Conservation (phyloP, 2,797 vertebrate genomes). For the Macrochelys suwanniensis region DNA sequence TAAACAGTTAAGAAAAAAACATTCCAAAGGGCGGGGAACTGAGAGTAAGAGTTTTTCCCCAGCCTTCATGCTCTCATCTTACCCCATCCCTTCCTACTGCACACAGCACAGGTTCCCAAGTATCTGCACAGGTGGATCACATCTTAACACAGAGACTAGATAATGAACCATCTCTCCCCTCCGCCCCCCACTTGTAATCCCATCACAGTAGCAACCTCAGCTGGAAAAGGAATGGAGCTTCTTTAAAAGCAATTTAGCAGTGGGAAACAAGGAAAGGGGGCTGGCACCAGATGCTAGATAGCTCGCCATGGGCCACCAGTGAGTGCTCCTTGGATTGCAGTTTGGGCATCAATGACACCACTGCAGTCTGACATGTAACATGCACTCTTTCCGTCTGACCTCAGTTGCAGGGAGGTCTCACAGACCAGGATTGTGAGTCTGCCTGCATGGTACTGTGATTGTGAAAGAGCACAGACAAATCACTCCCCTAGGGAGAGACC, state of each 20-base stretch:
- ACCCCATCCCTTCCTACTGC: background rate
- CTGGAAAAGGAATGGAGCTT: background rate
- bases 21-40: fast-evolving
- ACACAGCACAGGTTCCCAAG: background rate
- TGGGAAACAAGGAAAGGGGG: background rate
- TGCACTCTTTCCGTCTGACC: background rate
- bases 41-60: background rate
- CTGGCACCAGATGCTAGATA: background rate
- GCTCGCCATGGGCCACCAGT: background rate
- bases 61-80: background rate
- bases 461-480: background rate
- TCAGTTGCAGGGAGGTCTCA: background rate
- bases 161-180: background rate
- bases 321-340: background rate
- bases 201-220: background rate
- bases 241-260: background rate
- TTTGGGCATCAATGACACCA: background rate
- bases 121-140: background rate
- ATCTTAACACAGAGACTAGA: background rate
- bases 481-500: background rate
- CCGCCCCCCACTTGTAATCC: background rate
- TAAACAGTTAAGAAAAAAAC: background rate
- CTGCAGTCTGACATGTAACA: background rate
- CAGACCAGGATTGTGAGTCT: background rate
- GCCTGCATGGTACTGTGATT: background rate